These are phyloP conservation scores for Branchinecta sandiegonensis DNA, from an alignment of 2,888 invertebrate genomes.

Conservation along the genomic window DNA sequence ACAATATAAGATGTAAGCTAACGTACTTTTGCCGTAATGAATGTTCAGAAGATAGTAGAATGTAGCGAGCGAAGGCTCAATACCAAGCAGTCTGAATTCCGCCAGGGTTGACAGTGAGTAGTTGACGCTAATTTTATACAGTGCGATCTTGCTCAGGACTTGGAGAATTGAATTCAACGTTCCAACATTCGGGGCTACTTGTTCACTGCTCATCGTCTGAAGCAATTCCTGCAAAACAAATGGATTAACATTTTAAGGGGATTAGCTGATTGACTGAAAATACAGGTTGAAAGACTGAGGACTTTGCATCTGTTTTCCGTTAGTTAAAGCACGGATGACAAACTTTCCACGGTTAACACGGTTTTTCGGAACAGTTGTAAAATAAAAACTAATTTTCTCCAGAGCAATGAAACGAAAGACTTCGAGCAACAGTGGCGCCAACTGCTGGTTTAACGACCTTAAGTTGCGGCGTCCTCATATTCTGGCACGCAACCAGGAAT, in stretches of 20 bases:
- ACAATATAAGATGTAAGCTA: not conserved
- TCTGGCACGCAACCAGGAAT: too few relatives aligned
- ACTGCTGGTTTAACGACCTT: too few relatives aligned
- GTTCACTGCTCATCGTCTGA: constrained; percentile 44
- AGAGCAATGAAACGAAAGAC: too few relatives aligned
- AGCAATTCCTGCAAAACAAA: constrained; percentile 41
- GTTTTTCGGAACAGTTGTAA: too few relatives aligned
- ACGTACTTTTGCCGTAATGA: constrained; percentile 55
- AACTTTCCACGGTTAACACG: too few relatives aligned
- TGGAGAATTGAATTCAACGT: constrained; percentile 51
- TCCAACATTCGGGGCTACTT: constrained; percentile 46
- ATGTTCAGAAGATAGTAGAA: constrained; percentile 56
- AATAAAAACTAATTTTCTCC: too few relatives aligned
- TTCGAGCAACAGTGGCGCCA: too few relatives aligned
- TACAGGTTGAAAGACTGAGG: constrained; percentile 14
- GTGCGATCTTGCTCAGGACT: constrained; percentile 38
- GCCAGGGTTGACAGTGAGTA: constrained; percentile 41
- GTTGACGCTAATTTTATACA: constrained; percentile 34
- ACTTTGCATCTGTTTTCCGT: not conserved
- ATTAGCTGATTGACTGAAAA: not conserved
- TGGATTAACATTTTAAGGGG: constrained; percentile 19
- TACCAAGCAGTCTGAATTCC: constrained; percentile 50
- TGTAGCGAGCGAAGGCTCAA: constrained; percentile 57
- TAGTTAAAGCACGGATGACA: not conserved
- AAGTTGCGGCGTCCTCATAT: too few relatives aligned